Percentiles rank a stretch among this genome's conserved stretches.
phyloP scores from a whole-genome alignment of 2,797 vertebrate genomes.

The Cottoperca gobio region DNA sequence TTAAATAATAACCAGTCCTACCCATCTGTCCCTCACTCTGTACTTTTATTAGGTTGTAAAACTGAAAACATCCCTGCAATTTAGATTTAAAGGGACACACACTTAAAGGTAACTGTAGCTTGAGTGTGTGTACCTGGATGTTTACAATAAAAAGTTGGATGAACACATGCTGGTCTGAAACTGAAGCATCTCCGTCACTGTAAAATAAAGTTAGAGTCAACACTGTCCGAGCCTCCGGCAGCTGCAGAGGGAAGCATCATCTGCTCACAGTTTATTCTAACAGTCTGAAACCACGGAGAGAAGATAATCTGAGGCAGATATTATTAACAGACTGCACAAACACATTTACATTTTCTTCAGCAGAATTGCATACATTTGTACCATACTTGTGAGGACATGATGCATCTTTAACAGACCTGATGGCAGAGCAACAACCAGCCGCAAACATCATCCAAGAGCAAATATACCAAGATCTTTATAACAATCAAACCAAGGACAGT shows the following conservation, averaged over 20 bases:
- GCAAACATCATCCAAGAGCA: too few species aligned
- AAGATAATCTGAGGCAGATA: not conserved
- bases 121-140: not conserved
- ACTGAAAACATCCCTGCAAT: conserved; percentile 9
- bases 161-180: not conserved
- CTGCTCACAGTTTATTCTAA: conserved; percentile 32
- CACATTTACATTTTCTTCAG: not conserved
- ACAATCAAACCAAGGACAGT: conserved; percentile 25
- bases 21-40: not conserved
- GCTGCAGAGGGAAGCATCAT: conserved; percentile 11
- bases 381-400: too few species aligned
- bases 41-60: conserved; percentile 59
- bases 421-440: too few species aligned
- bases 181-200: too few species aligned
- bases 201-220: conserved; percentile 4
- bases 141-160: too few species aligned
- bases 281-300: conserved; percentile 16
- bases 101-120: not conserved
- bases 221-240: not conserved
- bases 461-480: too few species aligned
- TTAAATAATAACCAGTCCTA: conserved; percentile 59
- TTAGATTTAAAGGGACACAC: not conserved
- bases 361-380: too few species aligned
- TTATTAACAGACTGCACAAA: conserved; percentile 14
- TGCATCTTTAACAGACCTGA: too few species aligned